phyloP scores from a whole-genome alignment of 2,797 vertebrate species.

The Taeniopygia guttata region DNA sequence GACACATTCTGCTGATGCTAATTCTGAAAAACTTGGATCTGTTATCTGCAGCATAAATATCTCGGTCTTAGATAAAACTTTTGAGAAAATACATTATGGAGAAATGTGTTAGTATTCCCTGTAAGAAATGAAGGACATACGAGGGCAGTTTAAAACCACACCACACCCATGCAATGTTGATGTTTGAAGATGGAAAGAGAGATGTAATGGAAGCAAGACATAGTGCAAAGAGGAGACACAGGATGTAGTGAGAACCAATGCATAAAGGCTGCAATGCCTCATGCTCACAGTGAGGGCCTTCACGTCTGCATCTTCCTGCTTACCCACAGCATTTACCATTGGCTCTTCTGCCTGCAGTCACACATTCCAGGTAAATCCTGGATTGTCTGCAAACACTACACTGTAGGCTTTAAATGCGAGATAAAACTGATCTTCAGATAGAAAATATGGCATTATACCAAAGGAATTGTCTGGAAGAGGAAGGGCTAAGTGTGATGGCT shows the following conservation, averaged over 20 bases:
- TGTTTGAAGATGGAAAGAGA: background rate
- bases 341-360: background rate
- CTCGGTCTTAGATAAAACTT: background rate
- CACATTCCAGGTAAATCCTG: background rate
- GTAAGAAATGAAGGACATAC: background rate
- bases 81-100: background rate
- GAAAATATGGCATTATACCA: background rate
- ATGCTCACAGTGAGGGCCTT: background rate
- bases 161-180: rapidly evolving
- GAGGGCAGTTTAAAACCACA: background rate
- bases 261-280: background rate
- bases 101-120: background rate
- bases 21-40: background rate
- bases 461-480: background rate
- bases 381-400: background rate
- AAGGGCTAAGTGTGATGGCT: background rate
- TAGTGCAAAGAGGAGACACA: background rate
- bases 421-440: background rate
- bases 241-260: background rate
- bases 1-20: background rate
- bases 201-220: background rate
- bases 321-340: background rate
- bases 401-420: background rate
- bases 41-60: background rate
- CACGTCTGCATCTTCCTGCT: background rate